Percentiles rank a stretch among this genome's conserved stretches.
These are phyloP conservation scores for Melospiza melodia DNA, from an alignment of 2,113 vertebrate species.

Conservation along the genomic window DNA sequence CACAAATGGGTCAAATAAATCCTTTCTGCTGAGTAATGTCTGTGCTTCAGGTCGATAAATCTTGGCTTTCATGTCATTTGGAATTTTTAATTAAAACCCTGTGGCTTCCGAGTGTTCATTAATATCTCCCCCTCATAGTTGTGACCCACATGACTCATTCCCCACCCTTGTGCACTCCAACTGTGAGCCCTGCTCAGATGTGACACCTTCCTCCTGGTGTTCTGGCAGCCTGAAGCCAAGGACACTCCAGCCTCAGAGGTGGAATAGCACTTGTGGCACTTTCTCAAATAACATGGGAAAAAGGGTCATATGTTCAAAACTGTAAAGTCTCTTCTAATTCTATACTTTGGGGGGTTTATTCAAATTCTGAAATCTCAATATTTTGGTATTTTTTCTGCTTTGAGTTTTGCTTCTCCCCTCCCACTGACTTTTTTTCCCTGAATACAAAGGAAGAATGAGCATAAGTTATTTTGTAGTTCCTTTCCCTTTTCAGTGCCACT, in stretches of 20 bases:
- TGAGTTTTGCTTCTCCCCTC: neutral
- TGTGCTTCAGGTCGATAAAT: neutral
- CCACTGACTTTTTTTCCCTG: neutral
- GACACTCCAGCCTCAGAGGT: neutral
- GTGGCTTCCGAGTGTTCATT: neutral
- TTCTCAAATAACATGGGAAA: neutral
- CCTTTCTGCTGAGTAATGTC: neutral
- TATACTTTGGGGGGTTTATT: neutral
- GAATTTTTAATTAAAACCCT: conserved; percentile 23
- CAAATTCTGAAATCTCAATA: neutral
- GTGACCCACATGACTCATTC: neutral
- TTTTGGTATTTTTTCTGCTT: neutral
- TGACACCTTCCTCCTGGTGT: neutral
- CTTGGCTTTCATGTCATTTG: neutral
- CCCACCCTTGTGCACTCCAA: neutral
- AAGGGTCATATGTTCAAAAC: neutral
- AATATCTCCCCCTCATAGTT: neutral
- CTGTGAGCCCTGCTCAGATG: neutral
- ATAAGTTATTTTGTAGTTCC: neutral
- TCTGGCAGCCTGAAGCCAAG: neutral
- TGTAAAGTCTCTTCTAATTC: neutral
- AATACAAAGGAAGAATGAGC: neutral
- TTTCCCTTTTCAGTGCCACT: neutral
- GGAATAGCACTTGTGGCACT: neutral
- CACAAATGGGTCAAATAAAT: neutral